Evolutionary conservation across 2,797 vertebrate species (phyloP), one percentile per base, ranked within the genome.

Genomic region (Buphagus erythrorhynchus): DNA sequence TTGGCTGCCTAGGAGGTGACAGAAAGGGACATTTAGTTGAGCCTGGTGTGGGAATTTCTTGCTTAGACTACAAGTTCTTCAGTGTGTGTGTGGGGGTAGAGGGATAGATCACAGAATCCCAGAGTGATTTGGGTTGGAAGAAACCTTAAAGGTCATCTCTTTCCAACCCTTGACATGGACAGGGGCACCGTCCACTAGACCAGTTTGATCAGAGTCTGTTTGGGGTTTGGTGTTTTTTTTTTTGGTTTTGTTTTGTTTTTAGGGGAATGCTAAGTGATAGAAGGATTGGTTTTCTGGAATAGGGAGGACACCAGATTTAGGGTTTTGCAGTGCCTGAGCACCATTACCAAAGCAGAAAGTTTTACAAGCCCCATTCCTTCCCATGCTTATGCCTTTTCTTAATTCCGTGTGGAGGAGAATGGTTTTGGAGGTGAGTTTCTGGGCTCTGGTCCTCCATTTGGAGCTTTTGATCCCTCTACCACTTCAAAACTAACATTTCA

Each of bases 221-320:
- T 28, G 5, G 1, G 6, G 4, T n/a, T 59, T 48, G 0, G 0
- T 5, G n/a, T 7, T 26, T 13, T n/a, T 31, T 20, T 3, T 24
- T 40, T 40, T 16, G 6, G n/a, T 7, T 49, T 46, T 57, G 55
- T 54, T 43, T 17, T 51, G 26, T 51, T 51, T 51, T 51, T 51
- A 58, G 17, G 28, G 18, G 15, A 31, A 5, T 22, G 48, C 19
- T 63, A 16, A 22, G 6, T 76, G 61, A 6, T 43, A 43, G 61
- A 29, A 22, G 9, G 5, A 3, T 2, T 69, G 29, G 20, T 14
- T 88, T 75, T 71, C 24, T 63, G 8, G 51, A 2, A 6, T 5
- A 9, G 12, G 18, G 29, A 59, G 28, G 16, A 26, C 17, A 28
- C 26, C 42, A 69, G 45, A 86, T 48, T 5, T 13, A 1, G 40